phyloP scores from a whole-genome alignment of 2,797 vertebrate species.

The Cottoperca gobio region DNA sequence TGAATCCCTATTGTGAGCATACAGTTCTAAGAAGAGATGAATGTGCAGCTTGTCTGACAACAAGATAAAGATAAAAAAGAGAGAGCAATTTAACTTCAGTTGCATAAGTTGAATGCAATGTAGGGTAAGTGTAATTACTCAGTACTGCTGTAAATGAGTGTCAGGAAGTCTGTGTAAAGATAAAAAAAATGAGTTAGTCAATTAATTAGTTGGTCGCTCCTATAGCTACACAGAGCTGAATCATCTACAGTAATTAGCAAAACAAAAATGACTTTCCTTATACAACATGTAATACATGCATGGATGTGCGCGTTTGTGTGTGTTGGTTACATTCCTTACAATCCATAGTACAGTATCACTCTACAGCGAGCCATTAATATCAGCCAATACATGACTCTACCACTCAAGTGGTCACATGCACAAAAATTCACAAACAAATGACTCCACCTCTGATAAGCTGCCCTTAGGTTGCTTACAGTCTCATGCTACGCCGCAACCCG shows the following conservation, averaged over 20 bases:
- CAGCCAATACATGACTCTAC: conserved; percentile 20
- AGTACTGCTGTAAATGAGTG: neutral
- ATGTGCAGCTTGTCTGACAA: conserved; percentile 47
- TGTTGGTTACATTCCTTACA: conserved; percentile 29
- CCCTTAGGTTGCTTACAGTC: conserved; percentile 33
- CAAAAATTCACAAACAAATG: conserved; percentile 17
- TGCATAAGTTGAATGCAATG: conserved; percentile 12
- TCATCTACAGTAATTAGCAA: conserved; percentile 25
- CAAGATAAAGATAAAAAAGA: conserved; percentile 39
- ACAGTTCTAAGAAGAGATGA: conserved; percentile 37
- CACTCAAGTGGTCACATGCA: conserved; percentile 14
- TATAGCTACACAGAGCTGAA: conserved; percentile 27
- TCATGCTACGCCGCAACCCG: conserved; percentile 36
- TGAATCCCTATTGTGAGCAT: conserved; percentile 18
- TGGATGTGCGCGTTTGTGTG: neutral
- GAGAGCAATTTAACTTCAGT: conserved; percentile 41
- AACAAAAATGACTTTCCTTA: conserved; percentile 8
- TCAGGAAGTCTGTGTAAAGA: conserved; percentile 31
- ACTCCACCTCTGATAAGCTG: conserved; percentile 52
- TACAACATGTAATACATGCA: neutral
- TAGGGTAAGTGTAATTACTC: conserved; percentile 42
- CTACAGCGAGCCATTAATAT: conserved; percentile 47
- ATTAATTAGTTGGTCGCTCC: conserved; percentile 4
- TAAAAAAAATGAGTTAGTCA: conserved; percentile 37
- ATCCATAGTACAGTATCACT: conserved; percentile 38